Percentiles rank a stretch among this genome's conserved stretches.
These are phyloP conservation scores for Mythimna vitellina DNA, from an alignment of 2,888 invertebrate genomes.

Conservation along the genomic window DNA sequence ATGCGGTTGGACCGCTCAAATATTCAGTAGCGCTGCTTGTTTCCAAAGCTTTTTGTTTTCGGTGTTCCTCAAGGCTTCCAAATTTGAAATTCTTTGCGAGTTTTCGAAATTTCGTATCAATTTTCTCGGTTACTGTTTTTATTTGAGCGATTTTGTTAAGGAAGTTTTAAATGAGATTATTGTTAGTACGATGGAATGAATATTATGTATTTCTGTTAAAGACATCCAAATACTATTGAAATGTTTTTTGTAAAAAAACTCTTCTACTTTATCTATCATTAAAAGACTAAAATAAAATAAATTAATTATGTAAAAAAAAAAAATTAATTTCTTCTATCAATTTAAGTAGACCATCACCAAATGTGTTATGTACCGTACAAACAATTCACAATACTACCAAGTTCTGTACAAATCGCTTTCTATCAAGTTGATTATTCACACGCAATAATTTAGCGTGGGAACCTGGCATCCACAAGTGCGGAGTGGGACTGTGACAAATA, in stretches of 20 bases:
- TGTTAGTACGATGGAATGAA: constrained; percentile 35
- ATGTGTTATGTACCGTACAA: constrained; percentile 1
- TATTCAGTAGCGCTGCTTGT: constrained; percentile 81
- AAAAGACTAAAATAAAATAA: neutral
- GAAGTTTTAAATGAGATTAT: constrained; percentile 53
- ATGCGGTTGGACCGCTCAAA: constrained; percentile 79
- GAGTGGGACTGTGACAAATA: constrained; percentile 61
- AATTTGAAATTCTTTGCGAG: constrained; percentile 63
- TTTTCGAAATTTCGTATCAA: constrained; percentile 59
- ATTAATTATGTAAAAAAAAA: neutral
- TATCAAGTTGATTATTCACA: constrained; percentile 61
- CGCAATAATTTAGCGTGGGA: constrained; percentile 60
- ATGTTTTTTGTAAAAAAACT: neutral
- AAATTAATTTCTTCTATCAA: neutral
- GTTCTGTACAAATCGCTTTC: constrained; percentile 42
- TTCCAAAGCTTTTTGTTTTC: constrained; percentile 74
- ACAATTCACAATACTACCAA: constrained; percentile 7
- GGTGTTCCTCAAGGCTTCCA: constrained; percentile 65
- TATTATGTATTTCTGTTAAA: constrained; percentile 8
- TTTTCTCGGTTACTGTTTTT: constrained; percentile 56
- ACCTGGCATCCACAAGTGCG: constrained; percentile 53
- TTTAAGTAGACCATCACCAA: neutral
- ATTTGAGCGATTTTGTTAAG: constrained; percentile 52
- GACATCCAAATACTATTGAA: constrained; percentile 10
- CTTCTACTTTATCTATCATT: neutral